These are phyloP conservation scores for Penelope pileata DNA, from an alignment of 2,113 vertebrate genomes.

Conservation along the genomic window DNA sequence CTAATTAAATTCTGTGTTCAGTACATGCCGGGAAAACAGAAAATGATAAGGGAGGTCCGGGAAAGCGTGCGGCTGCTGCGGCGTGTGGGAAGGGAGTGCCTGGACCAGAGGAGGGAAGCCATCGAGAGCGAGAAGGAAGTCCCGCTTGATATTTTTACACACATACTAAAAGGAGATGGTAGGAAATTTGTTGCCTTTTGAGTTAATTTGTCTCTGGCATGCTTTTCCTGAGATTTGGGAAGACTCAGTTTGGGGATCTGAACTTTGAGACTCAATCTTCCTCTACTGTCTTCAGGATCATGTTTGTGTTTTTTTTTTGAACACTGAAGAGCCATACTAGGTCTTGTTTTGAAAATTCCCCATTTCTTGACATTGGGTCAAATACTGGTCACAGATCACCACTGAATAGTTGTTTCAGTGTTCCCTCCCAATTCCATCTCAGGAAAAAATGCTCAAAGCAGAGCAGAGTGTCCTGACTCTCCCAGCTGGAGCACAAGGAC, in stretches of 20 bases:
- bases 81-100: slow-evolving; percentile 82
- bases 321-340: background rate
- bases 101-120: slow-evolving; percentile 79
- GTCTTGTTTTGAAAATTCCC: background rate
- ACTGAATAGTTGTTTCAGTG: background rate
- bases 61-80: slow-evolving; percentile 82
- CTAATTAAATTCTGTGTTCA: slow-evolving; percentile 34
- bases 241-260: background rate
- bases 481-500: background rate
- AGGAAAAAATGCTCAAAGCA: background rate
- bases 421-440: accelerated
- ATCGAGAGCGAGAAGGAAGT: slow-evolving; percentile 79
- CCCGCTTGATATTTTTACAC: slow-evolving; percentile 87
- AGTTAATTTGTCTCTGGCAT: background rate
- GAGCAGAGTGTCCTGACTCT: background rate
- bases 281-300: background rate
- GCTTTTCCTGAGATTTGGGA: background rate
- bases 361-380: background rate
- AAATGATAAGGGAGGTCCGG: slow-evolving; percentile 77
- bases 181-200: background rate
- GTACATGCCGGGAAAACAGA: slow-evolving; percentile 79
- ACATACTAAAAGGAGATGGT: slow-evolving; percentile 85
- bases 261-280: background rate
- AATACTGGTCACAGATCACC: background rate
- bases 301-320: background rate